Percentiles rank a stretch among this genome's conserved stretches.
Evolutionary conservation across 1,140 invertebrate species (phyloP).

Genomic region (Dolichoris vasculosae): DNA sequence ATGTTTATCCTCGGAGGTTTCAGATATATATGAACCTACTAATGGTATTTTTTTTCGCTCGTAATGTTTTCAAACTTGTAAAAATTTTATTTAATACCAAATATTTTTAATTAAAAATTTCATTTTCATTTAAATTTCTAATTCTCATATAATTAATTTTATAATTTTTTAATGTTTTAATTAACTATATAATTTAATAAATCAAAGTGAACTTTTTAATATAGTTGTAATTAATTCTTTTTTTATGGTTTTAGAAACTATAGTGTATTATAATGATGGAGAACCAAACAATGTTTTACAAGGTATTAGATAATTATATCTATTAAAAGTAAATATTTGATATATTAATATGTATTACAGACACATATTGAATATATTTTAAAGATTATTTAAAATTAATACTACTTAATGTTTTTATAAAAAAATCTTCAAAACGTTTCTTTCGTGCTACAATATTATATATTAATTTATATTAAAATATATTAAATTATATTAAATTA

Average conservation of each 20-base stretch:
- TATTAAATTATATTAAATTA: too few species aligned
- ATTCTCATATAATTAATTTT: too few species aligned
- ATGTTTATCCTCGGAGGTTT: slow-evolving; percentile 61
- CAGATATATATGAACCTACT: slow-evolving; percentile 59
- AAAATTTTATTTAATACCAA: background rate
- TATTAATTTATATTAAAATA: too few species aligned
- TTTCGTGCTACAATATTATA: too few species aligned
- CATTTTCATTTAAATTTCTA: background rate
- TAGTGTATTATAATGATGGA: slow-evolving; percentile 83
- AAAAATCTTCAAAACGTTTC: too few species aligned
- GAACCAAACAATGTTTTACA: slow-evolving; percentile 80
- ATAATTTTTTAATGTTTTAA: too few species aligned
- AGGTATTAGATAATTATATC: slow-evolving; percentile 62
- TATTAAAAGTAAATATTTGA: background rate
- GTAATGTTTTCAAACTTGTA: background rate
- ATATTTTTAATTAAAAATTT: too few species aligned
- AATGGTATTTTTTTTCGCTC: slow-evolving; percentile 52
- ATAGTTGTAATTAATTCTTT: background rate
- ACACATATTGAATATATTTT: too few species aligned
- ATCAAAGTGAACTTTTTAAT: background rate
- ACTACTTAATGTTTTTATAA: too few species aligned
- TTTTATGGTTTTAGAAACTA: slow-evolving; percentile 57
- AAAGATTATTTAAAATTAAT: too few species aligned
- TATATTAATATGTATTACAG: background rate
- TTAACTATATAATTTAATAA: background rate